Evolutionary conservation across 2,797 vertebrate genomes (phyloP), one percentile per base, ranked within the genome.

Genomic region (Channallabes apus): DNA sequence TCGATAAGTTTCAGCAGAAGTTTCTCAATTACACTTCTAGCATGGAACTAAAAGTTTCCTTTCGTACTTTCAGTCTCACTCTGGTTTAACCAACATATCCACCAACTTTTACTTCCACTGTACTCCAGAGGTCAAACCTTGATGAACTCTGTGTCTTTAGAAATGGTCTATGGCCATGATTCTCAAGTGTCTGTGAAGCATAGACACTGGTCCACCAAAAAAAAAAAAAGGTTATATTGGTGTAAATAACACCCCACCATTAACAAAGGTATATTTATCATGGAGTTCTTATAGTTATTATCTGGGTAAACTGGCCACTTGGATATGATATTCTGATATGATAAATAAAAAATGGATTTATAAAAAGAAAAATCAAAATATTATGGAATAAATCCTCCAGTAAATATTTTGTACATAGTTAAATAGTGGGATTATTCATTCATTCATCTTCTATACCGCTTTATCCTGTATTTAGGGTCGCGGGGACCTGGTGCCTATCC

Each of bases 41-140:
- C 9, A 46, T 38, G 22, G 58, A 85, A 64, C 41, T 38, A 41
- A 80, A 62, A 20, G 22, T 24, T 73, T 80, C 56, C 22, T 46
- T 54, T 20, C 8, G 29, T n/a, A 20, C 38, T 54, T 72, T 73
- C 29, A 73, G 56, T 54, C 20, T 61, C 32, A 27, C 9, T 18
- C 14, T 7, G 14, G 6, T 32, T 67, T 67, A 27, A 77, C 14
- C 27, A 32, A 29, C 76, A 68, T 68, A 35, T 9, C 51, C 15
- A 35, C 4, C 8, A 69, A 18, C 54, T 46, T 46, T 68, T 32
- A 78, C 64, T 84, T 78, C 51, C 62, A 84, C 73, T 78, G 15
- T 59, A 35, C 12, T 32, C 29, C 4, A 5, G 24, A 64, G 59
- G 56, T 8, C 9, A 62, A 67, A 77, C 18, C 29, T 27, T 32